A percentile compares a stretch with the other conserved stretches of the same genome.
phyloP scores from a whole-genome alignment of 2,797 vertebrate species.

The Karalla daura region DNA sequence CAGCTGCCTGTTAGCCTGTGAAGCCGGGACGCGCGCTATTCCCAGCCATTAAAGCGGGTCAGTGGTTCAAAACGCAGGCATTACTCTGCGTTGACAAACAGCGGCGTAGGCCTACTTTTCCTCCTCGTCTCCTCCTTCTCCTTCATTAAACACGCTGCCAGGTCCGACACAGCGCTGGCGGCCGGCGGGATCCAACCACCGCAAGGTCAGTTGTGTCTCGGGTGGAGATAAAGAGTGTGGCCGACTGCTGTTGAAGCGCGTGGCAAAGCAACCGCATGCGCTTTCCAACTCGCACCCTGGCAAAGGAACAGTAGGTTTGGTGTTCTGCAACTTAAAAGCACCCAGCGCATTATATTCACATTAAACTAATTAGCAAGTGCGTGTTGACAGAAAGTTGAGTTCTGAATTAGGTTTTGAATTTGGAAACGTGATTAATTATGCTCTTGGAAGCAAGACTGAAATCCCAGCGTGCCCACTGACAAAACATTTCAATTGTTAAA shows the following conservation, averaged over 20 bases:
- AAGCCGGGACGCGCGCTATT: conserved; percentile 6
- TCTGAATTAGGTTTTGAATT: too few relatives aligned
- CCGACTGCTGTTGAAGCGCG: not conserved
- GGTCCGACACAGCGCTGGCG: not conserved
- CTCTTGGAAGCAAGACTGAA: too few relatives aligned
- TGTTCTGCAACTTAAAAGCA: too few relatives aligned
- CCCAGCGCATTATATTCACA: too few relatives aligned
- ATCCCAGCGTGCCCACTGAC: too few relatives aligned
- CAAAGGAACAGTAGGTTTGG: too few relatives aligned
- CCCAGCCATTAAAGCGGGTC: conserved; percentile 22
- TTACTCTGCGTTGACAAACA: conserved; percentile 27
- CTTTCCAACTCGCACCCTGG: not conserved
- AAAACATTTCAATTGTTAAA: too few relatives aligned
- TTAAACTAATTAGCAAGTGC: too few relatives aligned
- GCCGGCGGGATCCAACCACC: not conserved
- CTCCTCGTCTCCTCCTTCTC: not conserved
- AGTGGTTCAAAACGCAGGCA: conserved; percentile 18
- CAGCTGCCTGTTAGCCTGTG: conserved; percentile 33
- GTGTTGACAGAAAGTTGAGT: too few relatives aligned
- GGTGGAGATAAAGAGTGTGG: not conserved
- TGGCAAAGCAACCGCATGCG: not conserved
- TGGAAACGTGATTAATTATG: too few relatives aligned
- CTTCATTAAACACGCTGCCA: conserved; percentile 1
- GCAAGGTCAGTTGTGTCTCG: not conserved
- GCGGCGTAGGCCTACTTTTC: not conserved